phyloP scores from a whole-genome alignment of 2,888 invertebrate species.

The Drosophila recens region DNA sequence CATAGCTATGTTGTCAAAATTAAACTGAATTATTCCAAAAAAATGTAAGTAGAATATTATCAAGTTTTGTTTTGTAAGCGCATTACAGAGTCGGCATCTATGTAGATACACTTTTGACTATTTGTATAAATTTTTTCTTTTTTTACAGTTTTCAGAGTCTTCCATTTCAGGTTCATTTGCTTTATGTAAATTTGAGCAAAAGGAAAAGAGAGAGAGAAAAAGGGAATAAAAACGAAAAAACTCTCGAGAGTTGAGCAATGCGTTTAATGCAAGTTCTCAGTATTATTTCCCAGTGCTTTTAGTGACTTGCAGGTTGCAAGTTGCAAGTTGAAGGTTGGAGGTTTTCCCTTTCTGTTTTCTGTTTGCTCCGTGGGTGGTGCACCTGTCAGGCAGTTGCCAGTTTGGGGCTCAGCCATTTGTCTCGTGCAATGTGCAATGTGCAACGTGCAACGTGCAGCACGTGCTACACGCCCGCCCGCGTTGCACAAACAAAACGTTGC shows the following conservation, averaged over 20 bases:
- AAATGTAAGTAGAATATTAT: background rate
- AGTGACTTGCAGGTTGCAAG: conserved; percentile 50
- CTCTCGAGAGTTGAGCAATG: conserved; percentile 2
- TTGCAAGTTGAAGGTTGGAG: conserved; percentile 48
- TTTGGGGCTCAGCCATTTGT: conserved; percentile 68
- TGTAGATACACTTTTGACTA: too few species aligned
- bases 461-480: conserved; percentile 24
- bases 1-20: background rate
- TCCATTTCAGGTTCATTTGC: conserved; percentile 73
- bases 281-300: conserved; percentile 63
- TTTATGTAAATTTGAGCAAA: conserved; percentile 67
- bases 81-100: background rate
- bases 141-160: conserved; percentile 23
- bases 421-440: conserved; percentile 37
- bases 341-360: conserved; percentile 16
- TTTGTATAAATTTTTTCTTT: background rate
- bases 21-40: background rate
- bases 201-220: background rate
- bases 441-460: conserved; percentile 22
- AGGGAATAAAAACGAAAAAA: background rate
- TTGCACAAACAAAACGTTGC: conserved; percentile 50
- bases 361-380: conserved; percentile 38
- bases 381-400: conserved; percentile 68
- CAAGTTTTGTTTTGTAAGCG: background rate
- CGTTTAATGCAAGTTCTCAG: conserved; percentile 19